phyloP scores from a whole-genome alignment of 2,113 vertebrate genomes.

The Setophaga coronata region DNA sequence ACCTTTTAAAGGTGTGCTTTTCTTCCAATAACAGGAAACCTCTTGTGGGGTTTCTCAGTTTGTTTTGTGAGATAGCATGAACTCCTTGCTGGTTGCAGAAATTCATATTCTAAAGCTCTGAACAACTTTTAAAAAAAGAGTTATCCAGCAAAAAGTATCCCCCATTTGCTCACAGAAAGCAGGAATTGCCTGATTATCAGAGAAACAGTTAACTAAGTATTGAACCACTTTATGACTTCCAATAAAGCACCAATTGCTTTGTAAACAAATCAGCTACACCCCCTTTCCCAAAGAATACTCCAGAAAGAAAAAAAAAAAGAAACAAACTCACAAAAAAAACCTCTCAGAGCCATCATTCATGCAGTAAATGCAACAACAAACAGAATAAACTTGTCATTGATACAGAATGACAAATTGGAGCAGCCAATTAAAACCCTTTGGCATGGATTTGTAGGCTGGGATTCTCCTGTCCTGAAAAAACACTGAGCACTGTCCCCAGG shows the following conservation, averaged over 20 bases:
- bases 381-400: neutral
- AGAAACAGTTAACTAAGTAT: neutral
- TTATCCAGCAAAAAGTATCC: neutral
- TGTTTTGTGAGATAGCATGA: rapidly evolving
- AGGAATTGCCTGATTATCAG: neutral
- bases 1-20: neutral
- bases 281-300: neutral
- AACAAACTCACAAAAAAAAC: no score
- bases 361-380: neutral
- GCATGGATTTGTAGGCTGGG: neutral
- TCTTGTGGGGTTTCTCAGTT: neutral
- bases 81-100: neutral
- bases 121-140: neutral
- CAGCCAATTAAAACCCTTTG: neutral
- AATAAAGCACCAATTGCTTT: constrained; percentile 10
- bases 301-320: neutral
- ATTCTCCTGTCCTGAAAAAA: neutral
- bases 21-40: neutral
- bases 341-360: neutral
- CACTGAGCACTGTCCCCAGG: rapidly evolving
- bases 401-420: neutral
- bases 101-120: neutral
- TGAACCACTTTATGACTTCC: constrained; percentile 18
- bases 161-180: neutral
- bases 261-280: neutral